Conservation (phyloP, 1,140 invertebrate species). For the Caenorhabditis briggsae region DNA sequence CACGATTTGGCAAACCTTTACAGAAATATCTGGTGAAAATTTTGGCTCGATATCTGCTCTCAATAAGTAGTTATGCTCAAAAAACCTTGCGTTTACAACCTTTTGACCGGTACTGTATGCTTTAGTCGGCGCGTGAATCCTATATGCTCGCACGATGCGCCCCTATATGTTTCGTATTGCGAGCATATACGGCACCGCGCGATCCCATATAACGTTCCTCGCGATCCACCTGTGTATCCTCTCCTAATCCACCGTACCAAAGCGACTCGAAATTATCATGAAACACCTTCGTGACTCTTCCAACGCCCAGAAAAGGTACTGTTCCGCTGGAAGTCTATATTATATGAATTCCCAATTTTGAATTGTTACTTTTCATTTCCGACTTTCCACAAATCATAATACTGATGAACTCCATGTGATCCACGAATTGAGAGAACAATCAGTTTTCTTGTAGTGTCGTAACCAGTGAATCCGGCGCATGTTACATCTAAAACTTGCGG, state of each 20-base stretch:
- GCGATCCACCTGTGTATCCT: too few species aligned
- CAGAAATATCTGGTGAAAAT: too few species aligned
- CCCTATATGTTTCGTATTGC: too few species aligned
- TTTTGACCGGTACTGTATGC: too few species aligned
- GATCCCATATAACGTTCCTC: too few species aligned
- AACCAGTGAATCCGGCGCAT: conserved; percentile 25
- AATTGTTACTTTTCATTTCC: neutral
- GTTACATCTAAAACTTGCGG: neutral
- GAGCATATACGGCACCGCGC: too few species aligned
- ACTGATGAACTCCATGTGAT: conserved; percentile 41
- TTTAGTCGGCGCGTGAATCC: too few species aligned
- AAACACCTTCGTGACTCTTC: conserved; percentile 46
- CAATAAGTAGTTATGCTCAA: too few species aligned
- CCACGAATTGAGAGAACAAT: conserved; percentile 10
- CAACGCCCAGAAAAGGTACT: neutral
- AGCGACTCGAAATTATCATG: conserved; percentile 62
- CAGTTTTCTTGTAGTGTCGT: neutral
- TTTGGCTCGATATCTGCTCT: too few species aligned
- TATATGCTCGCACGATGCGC: too few species aligned
- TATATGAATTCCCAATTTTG: neutral
- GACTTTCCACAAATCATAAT: conserved; percentile 40
- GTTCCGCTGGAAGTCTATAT: neutral
- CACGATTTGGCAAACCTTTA: too few species aligned
- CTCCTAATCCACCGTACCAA: conserved; percentile 65
- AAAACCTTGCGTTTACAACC: too few species aligned